phyloP scores from a whole-genome alignment of 2,797 vertebrate genomes.

The Chaetophractus vellerosus region DNA sequence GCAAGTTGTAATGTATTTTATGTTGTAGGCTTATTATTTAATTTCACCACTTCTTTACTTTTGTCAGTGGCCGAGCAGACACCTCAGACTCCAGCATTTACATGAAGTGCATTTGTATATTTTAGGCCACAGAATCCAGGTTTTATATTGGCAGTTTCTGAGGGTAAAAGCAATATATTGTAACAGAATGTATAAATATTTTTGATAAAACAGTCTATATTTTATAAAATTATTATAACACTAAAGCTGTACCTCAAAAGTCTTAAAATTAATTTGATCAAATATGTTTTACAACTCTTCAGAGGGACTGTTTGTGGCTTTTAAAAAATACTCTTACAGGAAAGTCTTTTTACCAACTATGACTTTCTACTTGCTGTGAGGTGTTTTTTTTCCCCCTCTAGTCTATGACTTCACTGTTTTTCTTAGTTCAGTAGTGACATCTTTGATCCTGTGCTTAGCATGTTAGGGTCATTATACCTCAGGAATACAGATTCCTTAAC shows the following conservation, averaged over 20 bases:
- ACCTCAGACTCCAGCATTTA: slow-evolving; percentile 82
- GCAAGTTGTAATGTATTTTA: slow-evolving; percentile 90
- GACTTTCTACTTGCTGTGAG: slow-evolving; percentile 70
- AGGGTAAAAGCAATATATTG: slow-evolving; percentile 91
- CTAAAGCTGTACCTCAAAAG: slow-evolving; percentile 93
- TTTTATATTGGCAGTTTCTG: slow-evolving; percentile 89
- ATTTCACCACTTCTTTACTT: slow-evolving; percentile 88
- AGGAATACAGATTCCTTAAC: slow-evolving; percentile 74
- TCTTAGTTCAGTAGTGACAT: slow-evolving; percentile 64
- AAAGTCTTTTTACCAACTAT: slow-evolving; percentile 76
- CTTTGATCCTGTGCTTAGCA: slow-evolving; percentile 10
- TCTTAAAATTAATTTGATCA: slow-evolving; percentile 86
- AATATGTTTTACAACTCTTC: slow-evolving; percentile 82
- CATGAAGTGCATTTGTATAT: slow-evolving; percentile 74
- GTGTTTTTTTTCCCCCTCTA: slow-evolving; percentile 58
- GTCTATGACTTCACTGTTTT: slow-evolving; percentile 57
- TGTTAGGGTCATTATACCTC: slow-evolving; percentile 73
- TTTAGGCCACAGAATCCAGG: slow-evolving; percentile 90
- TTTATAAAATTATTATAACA: slow-evolving; percentile 91
- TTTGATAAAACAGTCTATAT: slow-evolving; percentile 92
- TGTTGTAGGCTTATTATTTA: slow-evolving; percentile 88
- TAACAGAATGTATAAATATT: slow-evolving; percentile 93
- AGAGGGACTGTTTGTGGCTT: slow-evolving; percentile 81
- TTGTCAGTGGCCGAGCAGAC: slow-evolving; percentile 87
- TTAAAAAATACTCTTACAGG: slow-evolving; percentile 74